A percentile compares a stretch with the other conserved stretches of the same genome.
Conservation (phyloP, 2,888 invertebrate species). For the Ophioninae sp. region DNA sequence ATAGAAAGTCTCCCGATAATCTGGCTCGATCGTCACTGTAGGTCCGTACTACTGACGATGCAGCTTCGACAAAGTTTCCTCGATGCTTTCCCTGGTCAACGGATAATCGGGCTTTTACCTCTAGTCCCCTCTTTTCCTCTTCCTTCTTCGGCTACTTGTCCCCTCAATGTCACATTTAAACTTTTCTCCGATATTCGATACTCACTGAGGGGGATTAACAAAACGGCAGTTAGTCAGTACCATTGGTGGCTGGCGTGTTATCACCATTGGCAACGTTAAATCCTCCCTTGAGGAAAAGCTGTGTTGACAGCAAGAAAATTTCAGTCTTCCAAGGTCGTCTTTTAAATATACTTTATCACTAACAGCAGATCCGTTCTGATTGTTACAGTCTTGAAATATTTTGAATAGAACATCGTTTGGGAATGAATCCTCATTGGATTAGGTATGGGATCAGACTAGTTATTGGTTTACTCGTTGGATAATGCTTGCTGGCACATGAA, state of each 20-base stretch:
- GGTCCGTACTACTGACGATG: slow-evolving; percentile 18
- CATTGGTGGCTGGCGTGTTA: not conserved
- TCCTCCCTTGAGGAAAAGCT: not conserved
- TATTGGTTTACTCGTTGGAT: too few relatives aligned
- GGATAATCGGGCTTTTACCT: slow-evolving; percentile 31
- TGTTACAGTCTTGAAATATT: too few relatives aligned
- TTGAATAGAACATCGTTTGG: not conserved
- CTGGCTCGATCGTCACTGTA: slow-evolving; percentile 42
- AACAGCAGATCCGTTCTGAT: too few relatives aligned
- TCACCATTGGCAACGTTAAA: not conserved
- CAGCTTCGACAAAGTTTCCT: slow-evolving; percentile 21
- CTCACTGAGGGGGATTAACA: slow-evolving; percentile 9
- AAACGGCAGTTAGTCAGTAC: not conserved
- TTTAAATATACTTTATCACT: too few relatives aligned
- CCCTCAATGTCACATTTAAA: slow-evolving; percentile 1
- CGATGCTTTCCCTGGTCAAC: slow-evolving; percentile 13
- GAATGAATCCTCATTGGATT: not conserved
- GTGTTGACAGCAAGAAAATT: not conserved
- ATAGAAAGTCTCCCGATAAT: slow-evolving; percentile 49
- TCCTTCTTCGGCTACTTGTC: not conserved
- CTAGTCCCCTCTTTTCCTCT: not conserved
- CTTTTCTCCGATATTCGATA: slow-evolving; percentile 25
- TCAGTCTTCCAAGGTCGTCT: not conserved
- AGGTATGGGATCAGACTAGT: too few relatives aligned
- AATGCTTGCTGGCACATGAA: too few relatives aligned